phyloP scores from a whole-genome alignment of 2,888 invertebrate genomes.

The Papilio elwesi region DNA sequence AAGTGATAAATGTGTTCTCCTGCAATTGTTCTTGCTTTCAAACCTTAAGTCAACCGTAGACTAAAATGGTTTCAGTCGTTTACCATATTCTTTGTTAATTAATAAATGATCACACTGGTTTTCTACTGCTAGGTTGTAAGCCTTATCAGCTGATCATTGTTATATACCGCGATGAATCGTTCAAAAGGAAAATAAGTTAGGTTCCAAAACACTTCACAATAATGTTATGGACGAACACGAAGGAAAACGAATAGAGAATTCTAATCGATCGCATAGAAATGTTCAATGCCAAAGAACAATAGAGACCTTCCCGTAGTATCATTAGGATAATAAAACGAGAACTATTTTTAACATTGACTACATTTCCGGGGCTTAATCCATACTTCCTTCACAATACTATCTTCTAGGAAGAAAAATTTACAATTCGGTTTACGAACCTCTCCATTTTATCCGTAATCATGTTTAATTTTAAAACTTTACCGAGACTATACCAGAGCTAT shows the following conservation, averaged over 20 bases:
- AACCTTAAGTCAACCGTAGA: neutral
- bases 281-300: constrained; percentile 30
- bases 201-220: constrained; percentile 1
- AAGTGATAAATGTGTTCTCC: constrained; percentile 8
- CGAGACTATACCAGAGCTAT: too few species aligned
- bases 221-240: neutral
- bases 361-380: neutral
- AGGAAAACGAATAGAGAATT: constrained; percentile 23
- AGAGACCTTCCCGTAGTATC: constrained; percentile 10
- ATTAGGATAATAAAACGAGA: constrained; percentile 10
- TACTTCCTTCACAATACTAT: neutral
- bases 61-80: neutral
- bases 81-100: neutral
- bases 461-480: too few species aligned
- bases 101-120: neutral
- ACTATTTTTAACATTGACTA: constrained; percentile 1
- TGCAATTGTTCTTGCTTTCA: constrained; percentile 5
- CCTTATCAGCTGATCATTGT: too few species aligned
- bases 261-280: constrained; percentile 20
- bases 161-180: neutral
- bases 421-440: too few species aligned
- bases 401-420: neutral
- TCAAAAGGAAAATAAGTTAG: neutral
- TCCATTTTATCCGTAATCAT: too few species aligned
- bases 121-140: too few species aligned